phyloP scores from a whole-genome alignment of 37 sponge, comb jelly and placozoan species.

The Haliclona indistincta region DNA sequence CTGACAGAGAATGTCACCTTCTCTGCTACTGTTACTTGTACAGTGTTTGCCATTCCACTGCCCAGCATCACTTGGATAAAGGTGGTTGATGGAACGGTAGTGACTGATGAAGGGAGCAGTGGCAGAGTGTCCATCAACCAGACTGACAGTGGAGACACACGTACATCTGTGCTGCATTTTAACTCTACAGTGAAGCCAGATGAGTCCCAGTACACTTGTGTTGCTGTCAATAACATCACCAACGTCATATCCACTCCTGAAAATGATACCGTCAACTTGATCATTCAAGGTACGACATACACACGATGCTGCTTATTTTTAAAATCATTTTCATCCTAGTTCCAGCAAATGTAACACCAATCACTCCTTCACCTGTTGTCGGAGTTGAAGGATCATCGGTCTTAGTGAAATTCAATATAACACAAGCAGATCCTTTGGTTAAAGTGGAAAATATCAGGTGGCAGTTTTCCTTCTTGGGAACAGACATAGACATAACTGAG shows the following conservation, averaged over 20 bases:
- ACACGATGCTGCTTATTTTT: no score
- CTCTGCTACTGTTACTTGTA: slow-evolving; percentile 2
- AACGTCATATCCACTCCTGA: slow-evolving; percentile 3
- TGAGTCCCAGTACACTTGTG: background rate
- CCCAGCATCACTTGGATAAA: slow-evolving; percentile 2
- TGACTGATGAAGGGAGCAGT: background rate
- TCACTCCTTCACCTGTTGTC: background rate
- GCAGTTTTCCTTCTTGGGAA: background rate
- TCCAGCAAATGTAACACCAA: slow-evolving; percentile 4
- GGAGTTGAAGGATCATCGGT: background rate
- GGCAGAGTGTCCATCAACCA: slow-evolving; percentile 1
- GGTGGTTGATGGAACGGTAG: background rate
- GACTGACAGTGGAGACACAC: background rate
- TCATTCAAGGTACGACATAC: background rate
- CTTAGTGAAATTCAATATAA: background rate
- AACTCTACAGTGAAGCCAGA: background rate
- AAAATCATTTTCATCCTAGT: no score
- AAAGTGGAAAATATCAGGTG: background rate
- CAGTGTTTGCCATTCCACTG: slow-evolving; percentile 6
- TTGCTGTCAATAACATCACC: slow-evolving; percentile 4
- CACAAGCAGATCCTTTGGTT: slow-evolving; percentile 1
- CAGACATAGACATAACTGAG: background rate
- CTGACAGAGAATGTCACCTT: slow-evolving; percentile 7
- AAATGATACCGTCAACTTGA: background rate
- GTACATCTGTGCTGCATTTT: slow-evolving; percentile 2